These are phyloP conservation scores for Glaucopsyche alexis DNA, from an alignment of 2,888 invertebrate genomes.

Conservation along the genomic window DNA sequence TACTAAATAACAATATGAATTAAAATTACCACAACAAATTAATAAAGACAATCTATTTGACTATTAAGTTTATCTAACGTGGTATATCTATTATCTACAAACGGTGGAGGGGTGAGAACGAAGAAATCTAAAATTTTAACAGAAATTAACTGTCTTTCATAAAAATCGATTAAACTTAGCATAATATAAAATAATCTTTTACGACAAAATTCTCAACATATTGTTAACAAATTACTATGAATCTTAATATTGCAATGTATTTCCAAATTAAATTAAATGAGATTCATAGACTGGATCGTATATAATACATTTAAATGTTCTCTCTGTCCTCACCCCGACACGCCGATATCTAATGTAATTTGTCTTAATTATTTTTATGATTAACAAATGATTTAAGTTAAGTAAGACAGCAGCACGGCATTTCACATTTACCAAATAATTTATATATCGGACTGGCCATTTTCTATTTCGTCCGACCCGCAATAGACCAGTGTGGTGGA, in stretches of 20 bases:
- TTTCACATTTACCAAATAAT: not conserved
- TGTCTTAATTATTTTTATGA: constrained; percentile 20
- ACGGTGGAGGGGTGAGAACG: not conserved
- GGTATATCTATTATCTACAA: constrained; percentile 44
- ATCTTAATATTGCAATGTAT: not conserved
- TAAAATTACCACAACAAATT: constrained; percentile 71
- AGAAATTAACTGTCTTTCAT: not conserved
- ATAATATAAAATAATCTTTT: no score
- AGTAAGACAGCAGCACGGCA: constrained; percentile 18
- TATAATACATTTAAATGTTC: not conserved
- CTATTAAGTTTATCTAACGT: constrained; percentile 58
- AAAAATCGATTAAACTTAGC: not conserved
- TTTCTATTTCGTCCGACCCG: not conserved
- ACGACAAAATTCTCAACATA: not conserved
- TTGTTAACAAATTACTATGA: no score
- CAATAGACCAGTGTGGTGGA: not conserved
- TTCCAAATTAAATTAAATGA: constrained; percentile 7
- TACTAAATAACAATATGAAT: constrained; percentile 77
- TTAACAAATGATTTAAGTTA: constrained; percentile 18
- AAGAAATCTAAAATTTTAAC: not conserved
- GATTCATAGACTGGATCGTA: not conserved
- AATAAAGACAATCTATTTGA: constrained; percentile 60
- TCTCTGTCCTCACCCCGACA: constrained; percentile 5
- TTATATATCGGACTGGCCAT: not conserved
- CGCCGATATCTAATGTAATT: constrained; percentile 18